Evolutionary conservation across 2,888 invertebrate genomes (phyloP), one percentile per base, ranked within the genome.

Genomic region (Xestia xanthographa): DNA sequence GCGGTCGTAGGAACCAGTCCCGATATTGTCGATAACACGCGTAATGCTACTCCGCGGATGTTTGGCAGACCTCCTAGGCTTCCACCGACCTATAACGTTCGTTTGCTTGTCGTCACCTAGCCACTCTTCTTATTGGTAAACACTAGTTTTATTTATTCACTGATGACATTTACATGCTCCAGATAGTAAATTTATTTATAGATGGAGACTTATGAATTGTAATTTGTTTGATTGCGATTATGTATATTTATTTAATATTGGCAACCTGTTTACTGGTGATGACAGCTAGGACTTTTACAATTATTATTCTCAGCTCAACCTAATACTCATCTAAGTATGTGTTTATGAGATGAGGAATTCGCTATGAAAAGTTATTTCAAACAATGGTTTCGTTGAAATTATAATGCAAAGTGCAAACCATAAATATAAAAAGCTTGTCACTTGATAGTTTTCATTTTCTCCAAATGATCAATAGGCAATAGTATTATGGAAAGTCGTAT

Each of bases 51-150:
- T 72, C 70, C 70, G 76, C 72, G 80, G 77, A 84, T 79, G 87
- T 90, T 91, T 90, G 91, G 89, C 90, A 89, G 86, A 87, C 86
- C 87, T 86, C 85, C 68, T 80, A 66, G 62, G 53, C 34, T 53
- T 53, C 86, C 77, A 34, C 72, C 63, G 34, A 76, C 63, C 70
- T 62, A 69, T 70, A 84, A 53, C 29, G 65, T 67, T 63, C 71
- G 26, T 79, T 43, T 53, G 26, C 53, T 71, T 60, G 29, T 68
- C 67, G 45, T 29, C 63, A 62, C 66, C 72, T 56, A 56, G 45
- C 62, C 58, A 26, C 20, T 65, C 34, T 70, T 75, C 66, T 65
- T 69, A 76, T 73, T 77, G 34, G 71, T 71, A 77, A 80, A 70
- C 41, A 62, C 43, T 45, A 22, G 60, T 75, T 79, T 74, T 62